phyloP scores from a whole-genome alignment of 2,888 invertebrate genomes.

The Tolmerus cingulatus region DNA sequence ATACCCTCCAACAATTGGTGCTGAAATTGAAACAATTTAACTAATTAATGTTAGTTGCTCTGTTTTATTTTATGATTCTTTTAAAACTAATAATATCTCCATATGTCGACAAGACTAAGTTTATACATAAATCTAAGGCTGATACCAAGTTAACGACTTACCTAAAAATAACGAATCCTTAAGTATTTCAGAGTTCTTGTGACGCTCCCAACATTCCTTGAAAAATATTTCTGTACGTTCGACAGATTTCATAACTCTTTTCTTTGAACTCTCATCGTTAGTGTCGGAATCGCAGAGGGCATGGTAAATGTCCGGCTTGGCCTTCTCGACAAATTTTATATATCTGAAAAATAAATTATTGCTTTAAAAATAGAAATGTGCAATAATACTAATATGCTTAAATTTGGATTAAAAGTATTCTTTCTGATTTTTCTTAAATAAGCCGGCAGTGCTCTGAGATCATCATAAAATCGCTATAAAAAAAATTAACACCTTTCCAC shows the following conservation, averaged over 20 bases:
- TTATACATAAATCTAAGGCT: not conserved
- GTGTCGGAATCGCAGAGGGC: constrained; percentile 76
- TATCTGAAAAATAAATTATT: constrained; percentile 65
- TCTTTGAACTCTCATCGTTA: constrained; percentile 69
- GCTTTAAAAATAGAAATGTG: too few species aligned
- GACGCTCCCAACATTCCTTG: constrained; percentile 73
- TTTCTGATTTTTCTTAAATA: too few species aligned
- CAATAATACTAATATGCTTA: too few species aligned
- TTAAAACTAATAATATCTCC: not conserved
- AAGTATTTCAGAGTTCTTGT: constrained; percentile 67
- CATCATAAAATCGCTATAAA: too few species aligned
- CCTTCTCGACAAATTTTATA: constrained; percentile 79
- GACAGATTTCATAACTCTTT: constrained; percentile 76
- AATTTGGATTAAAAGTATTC: too few species aligned
- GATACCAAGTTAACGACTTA: constrained; percentile 51
- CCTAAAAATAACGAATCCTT: constrained; percentile 65
- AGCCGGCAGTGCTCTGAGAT: too few species aligned
- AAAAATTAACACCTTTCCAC: too few species aligned
- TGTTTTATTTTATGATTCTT: not conserved
- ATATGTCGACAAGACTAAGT: not conserved
- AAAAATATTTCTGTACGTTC: constrained; percentile 74
- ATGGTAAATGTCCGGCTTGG: constrained; percentile 83
- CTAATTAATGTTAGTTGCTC: not conserved
- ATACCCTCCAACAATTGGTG: constrained; percentile 72
- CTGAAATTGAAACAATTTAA: constrained; percentile 49